These are phyloP conservation scores for Echiichthys vipera DNA, from an alignment of 2,797 vertebrate genomes.

Conservation along the genomic window DNA sequence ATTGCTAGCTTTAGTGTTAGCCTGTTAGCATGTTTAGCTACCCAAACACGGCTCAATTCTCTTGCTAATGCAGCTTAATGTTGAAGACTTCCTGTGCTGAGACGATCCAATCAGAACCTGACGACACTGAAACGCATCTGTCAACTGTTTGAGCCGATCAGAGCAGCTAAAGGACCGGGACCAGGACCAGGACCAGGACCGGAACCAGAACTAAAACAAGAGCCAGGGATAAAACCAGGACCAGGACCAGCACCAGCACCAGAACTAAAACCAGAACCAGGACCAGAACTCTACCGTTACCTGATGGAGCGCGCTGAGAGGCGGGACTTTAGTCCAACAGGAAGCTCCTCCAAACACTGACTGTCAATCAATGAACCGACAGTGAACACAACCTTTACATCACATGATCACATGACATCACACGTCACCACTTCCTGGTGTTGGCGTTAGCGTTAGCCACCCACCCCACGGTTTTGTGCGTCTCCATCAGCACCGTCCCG, in stretches of 20 bases:
- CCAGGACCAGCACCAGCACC: background rate
- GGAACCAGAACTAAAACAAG: no score
- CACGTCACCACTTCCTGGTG: background rate
- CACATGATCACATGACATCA: no score
- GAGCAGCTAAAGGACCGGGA: background rate
- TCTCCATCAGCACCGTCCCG: constrained; percentile 96
- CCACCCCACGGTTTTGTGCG: constrained; percentile 98
- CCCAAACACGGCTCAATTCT: no score
- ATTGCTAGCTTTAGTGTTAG: background rate
- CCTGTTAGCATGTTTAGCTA: no score
- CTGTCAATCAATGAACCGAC: constrained; percentile 30
- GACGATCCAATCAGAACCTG: constrained; percentile 21
- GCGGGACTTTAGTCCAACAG: constrained; percentile 1
- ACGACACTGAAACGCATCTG: background rate
- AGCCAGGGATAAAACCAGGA: no score
- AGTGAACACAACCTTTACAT: constrained; percentile 18
- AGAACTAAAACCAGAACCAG: background rate
- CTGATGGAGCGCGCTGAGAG: background rate
- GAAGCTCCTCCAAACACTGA: constrained; percentile 16
- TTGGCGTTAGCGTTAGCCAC: constrained; percentile 40
- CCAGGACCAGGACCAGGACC: no score
- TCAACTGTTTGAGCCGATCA: background rate
- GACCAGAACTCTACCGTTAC: constrained; percentile 28
- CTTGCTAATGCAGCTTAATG: no score
- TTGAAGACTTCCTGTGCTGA: constrained; percentile 1